phyloP scores from a whole-genome alignment of 2,797 vertebrate species.

The Amazona finschi region DNA sequence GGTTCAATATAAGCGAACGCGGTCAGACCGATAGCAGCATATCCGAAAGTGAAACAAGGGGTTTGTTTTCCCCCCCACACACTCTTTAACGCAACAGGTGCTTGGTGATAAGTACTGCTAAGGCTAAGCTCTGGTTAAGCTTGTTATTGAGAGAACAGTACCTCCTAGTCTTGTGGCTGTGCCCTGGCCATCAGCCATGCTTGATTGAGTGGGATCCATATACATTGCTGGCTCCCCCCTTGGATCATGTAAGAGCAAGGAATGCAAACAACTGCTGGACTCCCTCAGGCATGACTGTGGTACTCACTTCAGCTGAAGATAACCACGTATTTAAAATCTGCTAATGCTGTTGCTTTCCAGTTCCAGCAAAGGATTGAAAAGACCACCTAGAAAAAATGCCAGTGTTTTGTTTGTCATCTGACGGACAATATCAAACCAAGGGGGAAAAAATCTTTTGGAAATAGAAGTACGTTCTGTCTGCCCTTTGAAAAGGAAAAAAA shows the following conservation, averaged over 20 bases:
- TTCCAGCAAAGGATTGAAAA: neutral
- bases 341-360: neutral
- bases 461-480: neutral
- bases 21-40: too few species aligned
- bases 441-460: neutral
- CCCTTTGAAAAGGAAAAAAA: neutral
- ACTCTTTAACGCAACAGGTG: too few species aligned
- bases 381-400: neutral
- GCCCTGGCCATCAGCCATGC: neutral
- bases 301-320: neutral
- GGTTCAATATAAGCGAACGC: too few species aligned
- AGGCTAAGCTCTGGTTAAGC: neutral
- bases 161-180: neutral
- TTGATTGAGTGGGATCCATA: neutral
- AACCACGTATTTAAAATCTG: neutral
- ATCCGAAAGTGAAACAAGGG: too few species aligned
- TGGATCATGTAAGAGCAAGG: neutral
- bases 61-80: too few species aligned
- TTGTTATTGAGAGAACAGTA: neutral
- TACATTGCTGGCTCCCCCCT: fast-evolving
- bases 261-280: neutral
- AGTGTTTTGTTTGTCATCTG: neutral
- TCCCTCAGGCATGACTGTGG: neutral
- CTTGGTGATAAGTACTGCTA: neutral
- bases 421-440: neutral